Evolutionary conservation across 2,888 invertebrate species (phyloP).

Genomic region (Lamellibrachia columna): DNA sequence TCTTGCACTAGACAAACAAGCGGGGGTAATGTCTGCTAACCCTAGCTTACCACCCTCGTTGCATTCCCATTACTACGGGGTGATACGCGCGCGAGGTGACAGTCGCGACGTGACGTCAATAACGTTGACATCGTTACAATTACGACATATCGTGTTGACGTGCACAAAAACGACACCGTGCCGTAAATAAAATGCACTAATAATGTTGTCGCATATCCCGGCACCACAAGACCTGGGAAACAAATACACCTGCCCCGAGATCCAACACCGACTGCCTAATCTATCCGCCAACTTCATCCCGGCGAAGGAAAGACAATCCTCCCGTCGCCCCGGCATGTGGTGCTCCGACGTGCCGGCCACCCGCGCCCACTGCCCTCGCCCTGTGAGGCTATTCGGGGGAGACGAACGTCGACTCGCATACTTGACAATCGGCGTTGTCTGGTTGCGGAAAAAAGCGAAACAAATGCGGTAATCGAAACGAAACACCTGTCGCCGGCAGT

Average conservation of each 20-base stretch:
- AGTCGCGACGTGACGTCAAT: not conserved
- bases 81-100: not conserved
- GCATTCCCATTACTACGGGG: not conserved
- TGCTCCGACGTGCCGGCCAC: not conserved
- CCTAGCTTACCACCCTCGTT: not conserved
- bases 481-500: not conserved
- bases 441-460: constrained; percentile 10
- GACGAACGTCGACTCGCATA: not conserved
- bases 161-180: not conserved
- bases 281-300: not conserved
- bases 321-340: not conserved
- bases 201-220: not conserved
- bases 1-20: not conserved
- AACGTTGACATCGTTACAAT: not conserved
- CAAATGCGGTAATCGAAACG: constrained; percentile 16
- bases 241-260: not conserved
- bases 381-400: not conserved
- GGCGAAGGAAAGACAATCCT: not conserved
- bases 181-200: not conserved
- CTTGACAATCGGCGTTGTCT: not conserved
- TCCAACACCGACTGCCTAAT: not conserved
- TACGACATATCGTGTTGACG: not conserved
- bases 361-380: not conserved
- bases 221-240: not conserved
- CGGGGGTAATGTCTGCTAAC: not conserved